Evolutionary conservation across 2,113 vertebrate species (phyloP), one percentile per base, ranked within the genome.

Genomic region (Apteryx mantelli): DNA sequence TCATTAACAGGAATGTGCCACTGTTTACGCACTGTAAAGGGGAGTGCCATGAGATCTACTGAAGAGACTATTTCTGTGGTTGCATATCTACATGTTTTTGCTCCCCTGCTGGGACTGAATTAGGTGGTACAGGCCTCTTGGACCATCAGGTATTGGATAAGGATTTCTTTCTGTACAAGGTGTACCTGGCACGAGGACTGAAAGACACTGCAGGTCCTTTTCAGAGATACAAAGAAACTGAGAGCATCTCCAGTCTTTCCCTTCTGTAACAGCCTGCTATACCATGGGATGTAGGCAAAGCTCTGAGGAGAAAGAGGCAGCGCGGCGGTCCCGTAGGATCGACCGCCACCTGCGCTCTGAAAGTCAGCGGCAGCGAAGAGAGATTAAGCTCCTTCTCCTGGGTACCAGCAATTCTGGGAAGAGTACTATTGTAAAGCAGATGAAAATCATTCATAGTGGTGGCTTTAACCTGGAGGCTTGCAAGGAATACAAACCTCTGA

Each of bases 281-380:
- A 98, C 97, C 99, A 99, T 99, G 99, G 99, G 99, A 98, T 99
- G 99, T 98, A 99, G 99, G 97, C 99, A 99, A 98, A 99, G 99
- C 98, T 99, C 99, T 66, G 99, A 99, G 98, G 99, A 99, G 97
- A 99, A 99, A 98, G 99, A 99, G 98, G 99, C 99, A 50, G 99
- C 99, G 34, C 98, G 99, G 98, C 99, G 99, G 98, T 99, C 99
- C 9, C 98, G 99, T n/a, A 98, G 99, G 80, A 99, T 99, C 36
- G 99, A 99, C 98, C 99, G 99, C 96, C 99, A 99, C 98, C 98
- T 99, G 98, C 99, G 99, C 97, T 99, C 99, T 3, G 99, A 99
- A 96, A 99, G 99, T 66, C 99, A 99, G 97, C 98, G 99, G 74
- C 99, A 99, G 92, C 98, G 99, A 44, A 99, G 99, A 1, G 99